Conservation (phyloP, 2,797 vertebrate genomes). For the Avahi laniger region DNA sequence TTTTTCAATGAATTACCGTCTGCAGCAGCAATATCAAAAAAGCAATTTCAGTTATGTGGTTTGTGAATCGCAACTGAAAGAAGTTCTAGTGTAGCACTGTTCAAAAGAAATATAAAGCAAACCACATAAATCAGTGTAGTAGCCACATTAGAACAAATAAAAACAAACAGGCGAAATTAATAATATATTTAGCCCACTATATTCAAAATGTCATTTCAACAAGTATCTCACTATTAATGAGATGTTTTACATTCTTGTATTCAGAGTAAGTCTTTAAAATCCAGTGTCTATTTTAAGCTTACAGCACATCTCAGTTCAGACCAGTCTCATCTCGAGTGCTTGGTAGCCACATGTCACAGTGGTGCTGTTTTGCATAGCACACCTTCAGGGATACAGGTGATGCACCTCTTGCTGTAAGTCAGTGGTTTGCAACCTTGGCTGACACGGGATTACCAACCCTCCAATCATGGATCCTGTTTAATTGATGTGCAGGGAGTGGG, state of each 20-base stretch:
- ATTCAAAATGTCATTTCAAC: neutral
- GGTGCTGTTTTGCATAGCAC: too few species aligned
- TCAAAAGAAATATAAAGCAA: neutral
- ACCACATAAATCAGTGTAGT: neutral
- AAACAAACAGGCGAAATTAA: neutral
- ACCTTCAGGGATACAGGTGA: neutral
- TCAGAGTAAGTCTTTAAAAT: neutral
- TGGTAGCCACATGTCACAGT: fast-evolving
- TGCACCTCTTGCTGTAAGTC: neutral
- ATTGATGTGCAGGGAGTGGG: too few species aligned
- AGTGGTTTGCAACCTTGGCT: neutral
- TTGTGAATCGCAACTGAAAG: neutral
- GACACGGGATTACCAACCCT: neutral
- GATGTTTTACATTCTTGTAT: neutral
- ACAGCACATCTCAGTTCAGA: neutral
- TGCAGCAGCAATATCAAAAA: neutral
- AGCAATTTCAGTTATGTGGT: neutral
- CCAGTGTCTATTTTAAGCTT: neutral
- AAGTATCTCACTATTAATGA: neutral
- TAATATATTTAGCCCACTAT: neutral
- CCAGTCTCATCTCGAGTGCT: neutral
- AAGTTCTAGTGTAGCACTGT: neutral
- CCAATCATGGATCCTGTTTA: neutral
- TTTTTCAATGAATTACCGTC: neutral
- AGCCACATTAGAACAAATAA: neutral